Percentiles rank a stretch among this genome's conserved stretches.
Conservation (phyloP, 2,888 invertebrate genomes). For the Drosophila ochracea region DNA sequence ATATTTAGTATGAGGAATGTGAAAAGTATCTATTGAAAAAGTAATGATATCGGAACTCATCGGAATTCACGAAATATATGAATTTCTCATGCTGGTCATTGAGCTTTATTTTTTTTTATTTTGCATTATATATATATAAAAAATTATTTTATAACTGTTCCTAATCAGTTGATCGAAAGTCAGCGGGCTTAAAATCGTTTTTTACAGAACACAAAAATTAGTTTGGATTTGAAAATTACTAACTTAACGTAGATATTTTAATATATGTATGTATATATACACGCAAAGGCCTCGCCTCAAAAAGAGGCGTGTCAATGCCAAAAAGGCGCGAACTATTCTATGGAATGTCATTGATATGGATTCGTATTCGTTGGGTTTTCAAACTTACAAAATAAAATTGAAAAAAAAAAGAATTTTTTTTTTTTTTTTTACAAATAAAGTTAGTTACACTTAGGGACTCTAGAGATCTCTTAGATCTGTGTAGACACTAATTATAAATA, state of each 20-base stretch:
- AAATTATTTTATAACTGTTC: background rate
- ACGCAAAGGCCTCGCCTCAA: constrained; percentile 26
- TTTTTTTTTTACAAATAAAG: constrained; percentile 20
- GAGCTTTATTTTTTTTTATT: background rate
- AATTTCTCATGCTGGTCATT: background rate
- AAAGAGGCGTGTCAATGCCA: background rate
- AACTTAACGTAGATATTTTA: constrained; percentile 15
- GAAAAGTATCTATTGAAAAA: background rate
- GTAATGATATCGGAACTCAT: background rate
- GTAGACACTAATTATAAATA: constrained; percentile 49
- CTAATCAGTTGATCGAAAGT: background rate
- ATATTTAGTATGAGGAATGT: constrained; percentile 25
- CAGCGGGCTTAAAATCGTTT: background rate
- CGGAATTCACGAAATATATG: background rate
- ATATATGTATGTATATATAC: constrained; percentile 31
- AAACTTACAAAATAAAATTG: constrained; percentile 57
- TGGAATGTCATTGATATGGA: constrained; percentile 83
- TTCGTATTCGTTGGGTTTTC: constrained; percentile 82
- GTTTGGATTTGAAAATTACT: constrained; percentile 2
- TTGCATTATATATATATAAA: background rate
- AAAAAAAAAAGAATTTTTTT: constrained; percentile 12
- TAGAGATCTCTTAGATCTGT: constrained; percentile 78
- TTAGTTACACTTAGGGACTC: constrained; percentile 28
- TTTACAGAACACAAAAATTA: background rate
- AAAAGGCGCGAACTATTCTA: constrained; percentile 34